A percentile compares a stretch with the other conserved stretches of the same genome.
These are phyloP conservation scores for Danaus melanippus DNA, from an alignment of 1,140 invertebrate genomes.

Conservation along the genomic window DNA sequence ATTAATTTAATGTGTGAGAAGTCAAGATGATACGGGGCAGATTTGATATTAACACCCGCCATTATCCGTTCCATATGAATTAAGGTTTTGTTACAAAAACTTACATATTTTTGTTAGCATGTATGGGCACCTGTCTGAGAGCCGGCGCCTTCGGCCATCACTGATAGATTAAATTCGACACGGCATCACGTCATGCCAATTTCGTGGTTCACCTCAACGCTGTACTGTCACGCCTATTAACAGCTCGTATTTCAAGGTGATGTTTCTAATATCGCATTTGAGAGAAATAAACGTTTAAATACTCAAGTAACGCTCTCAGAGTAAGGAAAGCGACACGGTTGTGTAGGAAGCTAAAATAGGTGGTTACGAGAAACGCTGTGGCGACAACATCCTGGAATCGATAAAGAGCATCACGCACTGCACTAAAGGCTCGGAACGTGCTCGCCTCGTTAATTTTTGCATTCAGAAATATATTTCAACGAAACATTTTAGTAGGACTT, in stretches of 20 bases:
- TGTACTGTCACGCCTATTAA: slow-evolving; percentile 59
- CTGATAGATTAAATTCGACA: slow-evolving; percentile 70
- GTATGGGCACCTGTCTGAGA: slow-evolving; percentile 52
- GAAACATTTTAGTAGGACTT: slow-evolving; percentile 23
- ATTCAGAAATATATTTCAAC: slow-evolving; percentile 57
- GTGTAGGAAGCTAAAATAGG: slow-evolving; percentile 46
- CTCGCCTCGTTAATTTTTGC: slow-evolving; percentile 53
- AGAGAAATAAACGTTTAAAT: slow-evolving; percentile 10
- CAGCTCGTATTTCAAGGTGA: slow-evolving; percentile 34
- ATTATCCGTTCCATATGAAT: slow-evolving; percentile 42
- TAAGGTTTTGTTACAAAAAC: slow-evolving; percentile 34
- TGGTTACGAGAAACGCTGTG: slow-evolving; percentile 46
- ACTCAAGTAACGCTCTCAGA: slow-evolving; percentile 1
- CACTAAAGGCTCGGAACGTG: slow-evolving; percentile 42
- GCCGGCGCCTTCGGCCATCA: slow-evolving; percentile 55
- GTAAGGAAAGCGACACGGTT: slow-evolving; percentile 1
- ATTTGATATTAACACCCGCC: slow-evolving; percentile 27
- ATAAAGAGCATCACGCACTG: slow-evolving; percentile 54
- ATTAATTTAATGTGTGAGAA: slow-evolving; percentile 17
- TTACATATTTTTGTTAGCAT: slow-evolving; percentile 34
- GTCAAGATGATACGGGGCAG: slow-evolving; percentile 18
- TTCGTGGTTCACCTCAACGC: slow-evolving; percentile 40
- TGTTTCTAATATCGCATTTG: slow-evolving; percentile 33
- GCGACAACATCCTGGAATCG: slow-evolving; percentile 57
- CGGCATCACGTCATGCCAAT: slow-evolving; percentile 65